phyloP scores from a whole-genome alignment of 2,113 vertebrate genomes.

The Saguinus midas region DNA sequence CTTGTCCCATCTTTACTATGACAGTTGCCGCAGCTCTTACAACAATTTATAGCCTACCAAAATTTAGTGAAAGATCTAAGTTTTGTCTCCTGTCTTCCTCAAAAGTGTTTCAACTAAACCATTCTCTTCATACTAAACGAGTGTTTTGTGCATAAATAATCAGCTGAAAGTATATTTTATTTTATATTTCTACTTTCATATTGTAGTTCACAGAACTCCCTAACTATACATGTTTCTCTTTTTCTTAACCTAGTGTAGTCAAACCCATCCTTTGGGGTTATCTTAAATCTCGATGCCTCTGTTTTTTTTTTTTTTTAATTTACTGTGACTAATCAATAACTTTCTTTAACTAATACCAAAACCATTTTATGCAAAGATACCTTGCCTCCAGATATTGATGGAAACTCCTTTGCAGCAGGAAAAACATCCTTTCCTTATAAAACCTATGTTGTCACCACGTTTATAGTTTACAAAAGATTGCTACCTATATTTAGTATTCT shows the following conservation, averaged over 20 bases:
- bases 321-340: not conserved
- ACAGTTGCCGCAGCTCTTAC: not conserved
- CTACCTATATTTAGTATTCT: not conserved
- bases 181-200: not conserved
- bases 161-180: not conserved
- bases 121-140: slow-evolving; percentile 5
- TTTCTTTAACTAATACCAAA: not conserved
- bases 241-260: not conserved
- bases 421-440: not conserved
- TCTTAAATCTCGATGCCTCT: not conserved
- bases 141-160: slow-evolving; percentile 4
- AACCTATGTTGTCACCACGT: not conserved
- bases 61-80: not conserved
- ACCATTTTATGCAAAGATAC: not conserved
- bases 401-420: not conserved
- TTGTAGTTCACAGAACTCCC: not conserved
- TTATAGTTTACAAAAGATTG: not conserved
- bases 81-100: not conserved
- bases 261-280: not conserved
- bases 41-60: not conserved
- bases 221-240: not conserved
- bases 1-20: not conserved
- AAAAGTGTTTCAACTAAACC: not conserved
- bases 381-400: not conserved
- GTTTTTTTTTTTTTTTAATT: not conserved